Evolutionary conservation across 2,113 vertebrate species (phyloP), one percentile per base, ranked within the genome.

Genomic region (Haplochromis burtoni): DNA sequence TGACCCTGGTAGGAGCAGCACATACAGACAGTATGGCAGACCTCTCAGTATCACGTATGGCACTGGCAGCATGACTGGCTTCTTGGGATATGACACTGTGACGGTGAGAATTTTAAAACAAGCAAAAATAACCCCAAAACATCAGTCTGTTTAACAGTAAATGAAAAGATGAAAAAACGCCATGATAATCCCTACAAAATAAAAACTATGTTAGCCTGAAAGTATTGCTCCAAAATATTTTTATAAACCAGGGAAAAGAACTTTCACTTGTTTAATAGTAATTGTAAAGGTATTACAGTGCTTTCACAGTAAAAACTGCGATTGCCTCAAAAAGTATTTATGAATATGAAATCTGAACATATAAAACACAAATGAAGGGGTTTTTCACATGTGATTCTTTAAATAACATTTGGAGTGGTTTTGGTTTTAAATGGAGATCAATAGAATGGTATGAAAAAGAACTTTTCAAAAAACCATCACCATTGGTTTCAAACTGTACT

Each of bases 11-110:
- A 2, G 1, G 4, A 94, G 93, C 92, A 93, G 85, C 82, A 95
- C 93, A 63, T 96, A 81, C 91, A 81, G 16, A 3, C 10, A 57
- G 42, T 80, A 10, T 4, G 79, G 86, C n/a, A 35, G 13, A 10
- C 2, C 85, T 26, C 87, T 94, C 14, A 35, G 3, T 17, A 93
- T 93, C 13, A 26, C 12, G 0, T 95, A 95, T 2, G 93, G 91
- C 26, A 94, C 91, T 5, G 94, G 94, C 9, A 93, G 91, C 87
- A 91, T 94, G 91, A 94, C 86, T 14, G 95, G 94, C 8, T 8
- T 89, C 59, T 90, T 93, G 33, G 94, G 83, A 68, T 94, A 93
- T 10, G 94, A 95, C 81, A 93, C 92, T 8, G 90, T 95, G 12
- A 55, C 8, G 35, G 94, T 95, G 47, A 94, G 93, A 57, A 61